phyloP scores from a whole-genome alignment of 2,113 vertebrate genomes.

The Nothoprocta perdicaria region DNA sequence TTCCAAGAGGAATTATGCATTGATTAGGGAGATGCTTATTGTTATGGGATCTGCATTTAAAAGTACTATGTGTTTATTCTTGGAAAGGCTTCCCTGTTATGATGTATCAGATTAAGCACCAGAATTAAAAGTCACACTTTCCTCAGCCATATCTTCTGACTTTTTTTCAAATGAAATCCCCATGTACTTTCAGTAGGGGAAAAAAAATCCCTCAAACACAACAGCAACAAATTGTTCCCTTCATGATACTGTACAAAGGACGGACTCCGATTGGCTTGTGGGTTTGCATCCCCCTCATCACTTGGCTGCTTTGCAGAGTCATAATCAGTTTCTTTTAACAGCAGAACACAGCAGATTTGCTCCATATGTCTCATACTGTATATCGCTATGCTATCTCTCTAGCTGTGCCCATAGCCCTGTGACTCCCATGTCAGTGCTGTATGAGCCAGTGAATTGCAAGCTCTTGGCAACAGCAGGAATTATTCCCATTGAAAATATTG shows the following conservation, averaged over 20 bases:
- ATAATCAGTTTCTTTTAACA: constrained; percentile 54
- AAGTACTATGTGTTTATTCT: neutral
- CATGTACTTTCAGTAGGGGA: neutral
- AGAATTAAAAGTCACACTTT: neutral
- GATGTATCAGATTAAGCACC: neutral
- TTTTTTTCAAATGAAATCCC: neutral
- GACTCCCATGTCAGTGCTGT: constrained; percentile 56
- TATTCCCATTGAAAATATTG: constrained; percentile 70
- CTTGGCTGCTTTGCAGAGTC: constrained; percentile 39
- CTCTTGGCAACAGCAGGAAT: constrained; percentile 39
- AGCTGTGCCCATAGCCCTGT: constrained; percentile 45
- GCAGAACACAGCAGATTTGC: constrained; percentile 39
- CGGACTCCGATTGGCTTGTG: constrained; percentile 12
- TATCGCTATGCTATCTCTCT: constrained; percentile 32
- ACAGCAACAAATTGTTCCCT: neutral
- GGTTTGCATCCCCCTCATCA: constrained; percentile 31
- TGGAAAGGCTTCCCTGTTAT: neutral
- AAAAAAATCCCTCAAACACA: neutral
- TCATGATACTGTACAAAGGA: neutral
- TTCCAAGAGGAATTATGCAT: neutral
- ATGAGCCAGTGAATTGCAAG: constrained; percentile 59
- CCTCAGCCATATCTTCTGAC: neutral
- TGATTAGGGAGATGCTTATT: neutral
- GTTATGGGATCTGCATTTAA: neutral
- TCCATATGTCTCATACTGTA: constrained; percentile 44